phyloP scores from a whole-genome alignment of 2,888 invertebrate genomes.

The Elmis aenea region DNA sequence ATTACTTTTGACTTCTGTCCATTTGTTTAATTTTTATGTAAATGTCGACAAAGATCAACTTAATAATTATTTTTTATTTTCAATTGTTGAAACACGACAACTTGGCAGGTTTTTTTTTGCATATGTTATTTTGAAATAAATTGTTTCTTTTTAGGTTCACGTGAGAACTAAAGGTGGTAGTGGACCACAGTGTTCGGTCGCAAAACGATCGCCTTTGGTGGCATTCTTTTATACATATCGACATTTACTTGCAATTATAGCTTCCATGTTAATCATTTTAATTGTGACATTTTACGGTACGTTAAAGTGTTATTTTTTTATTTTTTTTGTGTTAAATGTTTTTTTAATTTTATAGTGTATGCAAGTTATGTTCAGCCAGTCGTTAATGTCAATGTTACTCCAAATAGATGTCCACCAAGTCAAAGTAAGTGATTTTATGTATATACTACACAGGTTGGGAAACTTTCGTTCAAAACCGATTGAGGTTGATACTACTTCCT shows the following conservation, averaged over 20 bases:
- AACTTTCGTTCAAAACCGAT: too few species aligned
- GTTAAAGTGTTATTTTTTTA: not conserved
- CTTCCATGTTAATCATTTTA: conserved; percentile 37
- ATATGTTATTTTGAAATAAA: too few species aligned
- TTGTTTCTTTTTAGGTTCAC: conserved; percentile 18
- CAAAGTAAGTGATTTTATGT: too few species aligned
- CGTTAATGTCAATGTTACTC: conserved; percentile 38
- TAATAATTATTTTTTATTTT: too few species aligned
- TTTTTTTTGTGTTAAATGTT: conserved; percentile 1
- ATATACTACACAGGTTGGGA: too few species aligned
- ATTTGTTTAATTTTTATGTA: too few species aligned
- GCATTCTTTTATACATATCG: conserved; percentile 26
- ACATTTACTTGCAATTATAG: conserved; percentile 23
- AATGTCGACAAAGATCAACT: too few species aligned
- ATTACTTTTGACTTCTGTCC: too few species aligned
- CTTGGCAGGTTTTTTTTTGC: too few species aligned
- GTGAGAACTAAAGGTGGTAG: conserved; percentile 22
- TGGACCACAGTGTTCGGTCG: conserved; percentile 14
- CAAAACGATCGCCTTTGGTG: conserved; percentile 21
- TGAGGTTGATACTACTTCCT: too few species aligned
- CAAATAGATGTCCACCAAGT: conserved; percentile 22
- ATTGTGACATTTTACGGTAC: conserved; percentile 42
- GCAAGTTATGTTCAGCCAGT: conserved; percentile 41
- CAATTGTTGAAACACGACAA: too few species aligned
- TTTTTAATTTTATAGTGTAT: conserved; percentile 36